Percentiles rank a stretch among this genome's conserved stretches.
These are phyloP conservation scores for Dioctria linearis DNA, from an alignment of 2,888 invertebrate genomes.

Conservation along the genomic window DNA sequence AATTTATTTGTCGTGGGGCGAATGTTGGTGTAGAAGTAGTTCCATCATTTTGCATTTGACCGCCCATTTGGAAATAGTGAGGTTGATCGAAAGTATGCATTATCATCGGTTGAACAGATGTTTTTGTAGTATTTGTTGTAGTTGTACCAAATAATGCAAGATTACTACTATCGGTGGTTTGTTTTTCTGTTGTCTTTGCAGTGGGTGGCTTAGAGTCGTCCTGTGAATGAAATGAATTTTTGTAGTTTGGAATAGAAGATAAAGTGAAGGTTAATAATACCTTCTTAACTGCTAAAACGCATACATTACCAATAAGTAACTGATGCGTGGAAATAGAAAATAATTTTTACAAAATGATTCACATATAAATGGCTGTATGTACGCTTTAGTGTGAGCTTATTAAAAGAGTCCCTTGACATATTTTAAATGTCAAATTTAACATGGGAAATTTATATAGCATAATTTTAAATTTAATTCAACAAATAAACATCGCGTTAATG, in stretches of 20 bases:
- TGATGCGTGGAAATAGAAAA: slow-evolving; percentile 13
- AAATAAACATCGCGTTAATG: too few species aligned
- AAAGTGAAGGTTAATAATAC: neutral
- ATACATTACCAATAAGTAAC: slow-evolving; percentile 30
- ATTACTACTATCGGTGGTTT: slow-evolving; percentile 62
- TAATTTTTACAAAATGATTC: neutral
- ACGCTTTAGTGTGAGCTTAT: neutral
- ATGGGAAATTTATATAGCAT: neutral
- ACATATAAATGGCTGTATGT: too few species aligned
- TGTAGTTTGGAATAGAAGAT: neutral
- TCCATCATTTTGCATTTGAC: neutral
- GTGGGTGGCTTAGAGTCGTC: slow-evolving; percentile 67
- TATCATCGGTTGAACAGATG: slow-evolving; percentile 59
- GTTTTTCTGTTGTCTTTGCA: slow-evolving; percentile 67
- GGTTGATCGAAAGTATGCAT: slow-evolving; percentile 69
- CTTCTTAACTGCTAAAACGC: slow-evolving; percentile 41
- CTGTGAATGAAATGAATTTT: slow-evolving; percentile 58
- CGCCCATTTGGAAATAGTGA: slow-evolving; percentile 66
- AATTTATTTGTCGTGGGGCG: slow-evolving; percentile 70
- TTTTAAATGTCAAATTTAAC: too few species aligned
- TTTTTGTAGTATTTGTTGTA: too few species aligned
- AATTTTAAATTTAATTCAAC: too few species aligned
- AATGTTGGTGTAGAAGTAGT: slow-evolving; percentile 46
- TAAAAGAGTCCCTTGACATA: neutral
- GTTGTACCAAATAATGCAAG: slow-evolving; percentile 64